Evolutionary conservation across 2,113 vertebrate genomes (phyloP).

Genomic region (Bambusicola thoracicus): DNA sequence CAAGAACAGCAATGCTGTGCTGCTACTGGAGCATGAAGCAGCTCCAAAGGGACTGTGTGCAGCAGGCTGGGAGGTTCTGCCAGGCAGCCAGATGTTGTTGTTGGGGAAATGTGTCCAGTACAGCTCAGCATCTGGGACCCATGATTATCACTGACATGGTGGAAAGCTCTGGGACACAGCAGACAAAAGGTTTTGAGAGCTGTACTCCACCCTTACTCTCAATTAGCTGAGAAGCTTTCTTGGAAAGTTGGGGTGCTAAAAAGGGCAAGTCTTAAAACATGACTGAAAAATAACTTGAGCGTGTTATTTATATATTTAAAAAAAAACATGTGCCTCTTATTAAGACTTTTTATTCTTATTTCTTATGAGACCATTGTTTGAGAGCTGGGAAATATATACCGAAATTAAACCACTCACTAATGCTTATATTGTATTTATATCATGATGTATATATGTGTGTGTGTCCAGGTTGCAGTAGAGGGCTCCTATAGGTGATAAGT

Average conservation of each 20-base stretch:
- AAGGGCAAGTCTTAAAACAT: conserved; percentile 7
- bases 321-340: conserved; percentile 26
- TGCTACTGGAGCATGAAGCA: conserved; percentile 21
- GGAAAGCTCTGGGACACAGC: neutral
- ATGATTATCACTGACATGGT: neutral
- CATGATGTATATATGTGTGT: rapidly evolving
- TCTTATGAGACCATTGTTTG: conserved; percentile 7
- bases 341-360: conserved; percentile 7
- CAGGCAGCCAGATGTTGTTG: conserved; percentile 64
- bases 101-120: neutral
- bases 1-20: neutral
- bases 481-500: neutral
- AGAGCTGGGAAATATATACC: neutral
- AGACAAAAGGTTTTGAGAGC: neutral
- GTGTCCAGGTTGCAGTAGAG: neutral
- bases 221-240: neutral
- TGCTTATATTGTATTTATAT: neutral
- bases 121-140: neutral
- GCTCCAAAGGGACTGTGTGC: neutral
- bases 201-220: neutral
- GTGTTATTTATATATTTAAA: conserved; percentile 28
- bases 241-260: neutral
- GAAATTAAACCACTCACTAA: conserved; percentile 28
- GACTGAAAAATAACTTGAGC: conserved; percentile 1
- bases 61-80: conserved; percentile 20